Conservation (phyloP, 2,888 invertebrate species). For the Hypsopygia costalis region DNA sequence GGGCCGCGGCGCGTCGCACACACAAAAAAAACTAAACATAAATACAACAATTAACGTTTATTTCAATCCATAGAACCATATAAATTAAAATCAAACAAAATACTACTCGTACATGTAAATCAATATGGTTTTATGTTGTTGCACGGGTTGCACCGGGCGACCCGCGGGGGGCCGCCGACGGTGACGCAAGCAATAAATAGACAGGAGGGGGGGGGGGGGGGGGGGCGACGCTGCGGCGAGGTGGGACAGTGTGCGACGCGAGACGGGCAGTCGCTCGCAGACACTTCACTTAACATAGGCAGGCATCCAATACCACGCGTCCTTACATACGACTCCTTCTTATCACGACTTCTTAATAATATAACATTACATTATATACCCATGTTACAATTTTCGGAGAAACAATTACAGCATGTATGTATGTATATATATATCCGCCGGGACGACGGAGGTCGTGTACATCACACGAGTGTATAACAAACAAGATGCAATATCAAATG, state of each 20-base stretch:
- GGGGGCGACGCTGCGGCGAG: constrained; percentile 12
- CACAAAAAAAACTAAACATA: constrained; percentile 56
- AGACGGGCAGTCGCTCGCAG: constrained; percentile 53
- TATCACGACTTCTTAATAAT: constrained; percentile 45
- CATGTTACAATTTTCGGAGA: constrained; percentile 52
- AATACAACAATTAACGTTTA: constrained; percentile 78
- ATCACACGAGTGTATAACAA: constrained; percentile 66
- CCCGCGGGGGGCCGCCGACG: constrained; percentile 13
- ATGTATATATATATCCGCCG: constrained; percentile 35
- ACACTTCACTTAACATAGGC: constrained; percentile 21
- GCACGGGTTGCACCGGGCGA: constrained; percentile 32
- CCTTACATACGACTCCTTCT: constrained; percentile 46
- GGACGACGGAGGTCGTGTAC: constrained; percentile 54
- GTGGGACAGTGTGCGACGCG: constrained; percentile 7
- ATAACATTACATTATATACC: constrained; percentile 48
- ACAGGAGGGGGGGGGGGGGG: constrained; percentile 15
- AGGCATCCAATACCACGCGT: constrained; percentile 34
- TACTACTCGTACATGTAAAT: constrained; percentile 66
- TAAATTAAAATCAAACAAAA: constrained; percentile 72
- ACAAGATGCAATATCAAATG: constrained; percentile 70
- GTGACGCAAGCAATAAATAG: no score
- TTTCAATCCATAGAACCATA: constrained; percentile 79
- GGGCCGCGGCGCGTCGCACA: constrained; percentile 1
- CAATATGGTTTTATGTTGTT: constrained; percentile 68
- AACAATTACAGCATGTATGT: constrained; percentile 37